phyloP scores from a whole-genome alignment of 1,140 invertebrate genomes.

The Polypedilum vanderplanki region DNA sequence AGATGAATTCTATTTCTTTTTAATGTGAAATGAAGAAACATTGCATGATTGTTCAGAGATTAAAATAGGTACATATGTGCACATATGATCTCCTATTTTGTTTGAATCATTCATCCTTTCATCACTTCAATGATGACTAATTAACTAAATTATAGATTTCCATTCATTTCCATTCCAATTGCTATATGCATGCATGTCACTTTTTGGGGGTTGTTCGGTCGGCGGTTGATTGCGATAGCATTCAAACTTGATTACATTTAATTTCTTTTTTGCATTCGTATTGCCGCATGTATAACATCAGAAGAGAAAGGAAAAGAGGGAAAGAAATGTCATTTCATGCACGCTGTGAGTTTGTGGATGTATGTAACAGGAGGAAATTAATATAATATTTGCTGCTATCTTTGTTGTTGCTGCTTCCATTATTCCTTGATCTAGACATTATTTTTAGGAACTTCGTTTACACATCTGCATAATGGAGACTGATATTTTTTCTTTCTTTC shows the following conservation, averaged over 20 bases:
- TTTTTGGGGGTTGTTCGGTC: background rate
- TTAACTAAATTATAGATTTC: slow-evolving; percentile 22
- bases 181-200: background rate
- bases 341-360: background rate
- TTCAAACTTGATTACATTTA: slow-evolving; percentile 10
- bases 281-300: background rate
- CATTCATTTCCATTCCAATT: background rate
- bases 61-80: background rate
- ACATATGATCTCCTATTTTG: background rate
- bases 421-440: background rate
- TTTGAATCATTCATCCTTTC: background rate
- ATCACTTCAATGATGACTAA: slow-evolving; percentile 9
- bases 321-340: background rate
- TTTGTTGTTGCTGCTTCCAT: background rate
- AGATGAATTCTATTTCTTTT: background rate
- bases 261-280: background rate
- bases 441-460: background rate
- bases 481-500: background rate
- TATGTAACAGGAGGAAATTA: background rate
- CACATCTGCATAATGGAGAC: background rate
- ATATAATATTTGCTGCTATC: background rate
- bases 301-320: background rate
- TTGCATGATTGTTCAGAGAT: too few relatives aligned
- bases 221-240: slow-evolving; percentile 23
- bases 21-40: background rate